These are phyloP conservation scores for Argyresthia albistria DNA, from an alignment of 2,888 invertebrate species.

Conservation along the genomic window DNA sequence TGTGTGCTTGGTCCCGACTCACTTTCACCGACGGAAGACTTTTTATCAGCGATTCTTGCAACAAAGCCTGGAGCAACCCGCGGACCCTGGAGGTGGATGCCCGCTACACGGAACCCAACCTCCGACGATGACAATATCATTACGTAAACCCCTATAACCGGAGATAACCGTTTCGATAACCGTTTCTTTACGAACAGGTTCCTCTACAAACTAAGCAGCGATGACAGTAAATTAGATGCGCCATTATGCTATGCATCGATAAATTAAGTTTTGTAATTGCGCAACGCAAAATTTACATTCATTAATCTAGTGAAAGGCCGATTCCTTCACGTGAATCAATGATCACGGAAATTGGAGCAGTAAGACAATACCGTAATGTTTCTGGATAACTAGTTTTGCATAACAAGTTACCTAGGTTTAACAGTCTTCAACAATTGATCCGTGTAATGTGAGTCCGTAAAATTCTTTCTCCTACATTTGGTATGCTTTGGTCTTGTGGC, in stretches of 20 bases:
- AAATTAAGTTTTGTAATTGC: not conserved
- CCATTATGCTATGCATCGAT: not conserved
- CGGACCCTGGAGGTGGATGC: constrained; percentile 11
- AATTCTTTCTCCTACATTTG: constrained; percentile 18
- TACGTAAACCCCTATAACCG: constrained; percentile 14
- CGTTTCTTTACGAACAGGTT: constrained; percentile 2
- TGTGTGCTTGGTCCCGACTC: constrained; percentile 22
- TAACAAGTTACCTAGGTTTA: constrained; percentile 8
- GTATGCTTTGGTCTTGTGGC: constrained; percentile 34
- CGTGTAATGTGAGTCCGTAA: no score
- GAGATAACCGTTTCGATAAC: constrained; percentile 2
- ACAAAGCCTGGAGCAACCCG: not conserved
- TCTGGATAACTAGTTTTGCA: no score
- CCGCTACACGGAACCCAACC: constrained; percentile 1
- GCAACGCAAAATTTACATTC: no score
- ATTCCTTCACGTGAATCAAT: no score
- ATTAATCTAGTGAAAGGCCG: no score
- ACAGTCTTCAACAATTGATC: constrained; percentile 1
- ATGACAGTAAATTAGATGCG: not conserved
- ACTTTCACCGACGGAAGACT: constrained; percentile 29
- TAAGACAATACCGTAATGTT: no score
- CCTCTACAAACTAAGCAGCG: not conserved
- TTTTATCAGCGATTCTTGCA: constrained; percentile 17
- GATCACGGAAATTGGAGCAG: no score
- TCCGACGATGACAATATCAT: constrained; percentile 8